Base-by-base conservation (phyloP, 1,140 invertebrate genomes). In the Hypsibius dujardini region DNA sequence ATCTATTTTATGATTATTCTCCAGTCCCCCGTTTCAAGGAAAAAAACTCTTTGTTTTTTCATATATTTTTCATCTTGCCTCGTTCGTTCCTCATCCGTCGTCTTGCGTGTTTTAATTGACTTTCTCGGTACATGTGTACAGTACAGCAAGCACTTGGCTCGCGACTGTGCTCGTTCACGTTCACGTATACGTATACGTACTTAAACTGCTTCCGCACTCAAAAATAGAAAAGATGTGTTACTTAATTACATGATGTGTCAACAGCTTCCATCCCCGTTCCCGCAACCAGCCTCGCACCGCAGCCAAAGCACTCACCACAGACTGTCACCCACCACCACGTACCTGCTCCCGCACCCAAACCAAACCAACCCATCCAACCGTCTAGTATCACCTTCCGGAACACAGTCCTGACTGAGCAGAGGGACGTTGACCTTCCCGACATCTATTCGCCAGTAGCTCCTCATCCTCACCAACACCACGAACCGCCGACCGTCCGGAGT, bases 191-290 rank as follows among this genome's bases (percentile, higher is more conserved):
- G n/a, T n/a, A n/a, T n/a, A n/a, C n/a, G n/a, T n/a, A n/a, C n/a
- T n/a, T n/a, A n/a, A n/a, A n/a, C n/a, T n/a, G n/a, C n/a, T n/a
- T n/a, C n/a, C n/a, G n/a, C n/a, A n/a, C n/a, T n/a, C n/a, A n/a
- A n/a, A n/a, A n/a, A n/a, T n/a, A n/a, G n/a, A n/a, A n/a, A n/a
- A n/a, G n/a, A n/a, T n/a, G n/a, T n/a, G n/a, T n/a, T n/a, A n/a
- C n/a, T 42, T 70, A 46, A 70, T 70, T 70, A n/a, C n/a, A 45
- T 56, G n/a, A 56, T 56, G 7, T 56, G 7, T 56, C n/a, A n/a
- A 56, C 50, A 56, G 50, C 50, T 56, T 56, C 50, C 50, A n/a
- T n/a, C n/a, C 50, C 50, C n/a, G 50, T n/a, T 56, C n/a, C 50
- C 50, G 50, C 7, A 56, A 7, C 50, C 7, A 56, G 50, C 50